phyloP scores from a whole-genome alignment of 2,888 invertebrate genomes.

The Azorinus chamasolen region DNA sequence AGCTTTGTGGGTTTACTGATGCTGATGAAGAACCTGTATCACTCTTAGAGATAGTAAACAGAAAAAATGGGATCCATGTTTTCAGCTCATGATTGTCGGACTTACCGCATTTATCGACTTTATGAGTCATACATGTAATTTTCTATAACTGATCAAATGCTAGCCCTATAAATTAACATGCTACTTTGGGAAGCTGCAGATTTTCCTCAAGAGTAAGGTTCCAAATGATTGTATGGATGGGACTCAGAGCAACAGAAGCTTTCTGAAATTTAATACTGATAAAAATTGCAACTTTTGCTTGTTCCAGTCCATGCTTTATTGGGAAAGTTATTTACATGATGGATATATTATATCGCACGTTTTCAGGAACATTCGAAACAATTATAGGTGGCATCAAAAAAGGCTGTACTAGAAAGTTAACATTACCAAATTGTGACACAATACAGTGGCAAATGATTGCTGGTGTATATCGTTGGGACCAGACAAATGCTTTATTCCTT shows the following conservation, averaged over 20 bases:
- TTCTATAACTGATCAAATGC: conserved; percentile 27
- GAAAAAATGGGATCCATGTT: conserved; percentile 51
- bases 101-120: conserved; percentile 48
- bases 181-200: conserved; percentile 46
- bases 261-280: conserved; percentile 24
- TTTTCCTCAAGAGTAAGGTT: conserved; percentile 25
- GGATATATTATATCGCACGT: conserved; percentile 40
- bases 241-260: conserved; percentile 35
- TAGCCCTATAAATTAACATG: conserved; percentile 26
- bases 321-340: conserved; percentile 32
- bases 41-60: conserved; percentile 42
- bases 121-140: conserved; percentile 47
- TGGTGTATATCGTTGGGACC: conserved; percentile 47
- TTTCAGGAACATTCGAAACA: conserved; percentile 52
- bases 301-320: conserved; percentile 3
- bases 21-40: conserved; percentile 31
- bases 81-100: conserved; percentile 55
- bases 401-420: conserved; percentile 26
- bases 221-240: conserved; percentile 40
- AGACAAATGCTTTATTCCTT: conserved; percentile 25
- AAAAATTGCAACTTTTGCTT: conserved; percentile 8
- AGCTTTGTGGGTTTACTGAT: conserved; percentile 52
- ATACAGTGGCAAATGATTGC: conserved; percentile 50
- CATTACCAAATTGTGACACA: conserved; percentile 6
- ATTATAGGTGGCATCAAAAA: conserved; percentile 31